Conservation (phyloP, 37 sponge, comb jelly and placozoan genomes). For the Tethya wilhelma region DNA sequence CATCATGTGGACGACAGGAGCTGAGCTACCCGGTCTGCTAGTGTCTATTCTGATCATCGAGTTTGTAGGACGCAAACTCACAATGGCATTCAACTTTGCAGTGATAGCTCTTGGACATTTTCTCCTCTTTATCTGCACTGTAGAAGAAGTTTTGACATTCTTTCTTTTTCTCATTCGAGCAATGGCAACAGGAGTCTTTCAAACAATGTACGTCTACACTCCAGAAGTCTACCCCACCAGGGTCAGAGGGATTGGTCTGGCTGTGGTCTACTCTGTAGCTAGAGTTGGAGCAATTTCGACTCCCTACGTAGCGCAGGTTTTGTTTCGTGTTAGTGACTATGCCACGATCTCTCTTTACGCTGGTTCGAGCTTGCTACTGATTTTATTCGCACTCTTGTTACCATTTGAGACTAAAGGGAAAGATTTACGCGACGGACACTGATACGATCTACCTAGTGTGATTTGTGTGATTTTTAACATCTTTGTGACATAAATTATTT, state of each 20-base stretch:
- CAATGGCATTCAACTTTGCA: slow-evolving; percentile 73
- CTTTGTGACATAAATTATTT: background rate
- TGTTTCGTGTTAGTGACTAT: slow-evolving; percentile 51
- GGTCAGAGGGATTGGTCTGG: slow-evolving; percentile 65
- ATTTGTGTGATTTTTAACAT: no score
- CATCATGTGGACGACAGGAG: slow-evolving; percentile 72
- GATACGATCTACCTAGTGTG: no score
- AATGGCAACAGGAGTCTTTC: slow-evolving; percentile 74
- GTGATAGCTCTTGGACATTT: slow-evolving; percentile 42
- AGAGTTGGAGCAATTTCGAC: slow-evolving; percentile 79
- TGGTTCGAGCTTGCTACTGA: slow-evolving; percentile 23
- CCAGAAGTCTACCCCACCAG: slow-evolving; percentile 85
- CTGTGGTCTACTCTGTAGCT: slow-evolving; percentile 40
- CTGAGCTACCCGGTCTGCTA: slow-evolving; percentile 75
- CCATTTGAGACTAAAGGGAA: slow-evolving; percentile 85
- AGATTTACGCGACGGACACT: no score
- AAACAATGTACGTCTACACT: slow-evolving; percentile 86
- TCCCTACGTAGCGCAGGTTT: slow-evolving; percentile 79
- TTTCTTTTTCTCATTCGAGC: slow-evolving; percentile 73
- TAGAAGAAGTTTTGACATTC: slow-evolving; percentile 31
- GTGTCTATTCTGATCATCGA: slow-evolving; percentile 70
- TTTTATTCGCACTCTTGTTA: slow-evolving; percentile 41
- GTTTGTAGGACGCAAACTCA: slow-evolving; percentile 74
- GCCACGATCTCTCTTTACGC: slow-evolving; percentile 55
- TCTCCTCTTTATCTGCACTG: slow-evolving; percentile 71